Conservation (phyloP, 2,888 invertebrate genomes). For the Baronia brevicornis region DNA sequence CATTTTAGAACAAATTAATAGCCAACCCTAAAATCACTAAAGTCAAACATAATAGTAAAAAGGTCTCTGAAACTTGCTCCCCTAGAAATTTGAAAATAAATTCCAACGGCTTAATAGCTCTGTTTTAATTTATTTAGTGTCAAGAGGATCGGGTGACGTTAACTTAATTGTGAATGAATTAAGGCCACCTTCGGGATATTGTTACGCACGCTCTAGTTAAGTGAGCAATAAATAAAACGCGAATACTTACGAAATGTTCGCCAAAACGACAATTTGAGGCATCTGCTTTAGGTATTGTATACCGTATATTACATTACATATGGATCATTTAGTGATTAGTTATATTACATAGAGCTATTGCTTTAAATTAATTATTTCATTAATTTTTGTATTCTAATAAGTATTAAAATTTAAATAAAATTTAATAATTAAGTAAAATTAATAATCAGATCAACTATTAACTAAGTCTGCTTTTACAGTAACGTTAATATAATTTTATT, state of each 20-base stretch:
- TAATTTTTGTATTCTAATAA: too few relatives aligned
- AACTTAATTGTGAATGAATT: slow-evolving; percentile 61
- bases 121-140: slow-evolving; percentile 57
- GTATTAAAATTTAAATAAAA: too few relatives aligned
- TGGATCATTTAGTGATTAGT: too few relatives aligned
- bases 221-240: slow-evolving; percentile 49
- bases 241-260: slow-evolving; percentile 35
- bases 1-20: slow-evolving; percentile 7
- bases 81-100: slow-evolving; percentile 13
- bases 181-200: slow-evolving; percentile 49
- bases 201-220: slow-evolving; percentile 32
- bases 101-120: slow-evolving; percentile 37
- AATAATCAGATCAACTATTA: too few relatives aligned
- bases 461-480: too few relatives aligned
- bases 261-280: slow-evolving; percentile 18
- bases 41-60: slow-evolving; percentile 7
- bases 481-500: too few relatives aligned
- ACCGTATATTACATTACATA: too few relatives aligned
- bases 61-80: slow-evolving; percentile 8
- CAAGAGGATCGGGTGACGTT: slow-evolving; percentile 52
- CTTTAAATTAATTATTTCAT: too few relatives aligned
- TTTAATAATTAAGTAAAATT: too few relatives aligned
- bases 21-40: slow-evolving; percentile 3
- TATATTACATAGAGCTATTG: too few relatives aligned
- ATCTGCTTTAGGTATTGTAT: too few relatives aligned